phyloP scores from a whole-genome alignment of 2,113 vertebrate genomes.

The Salminus brasiliensis region DNA sequence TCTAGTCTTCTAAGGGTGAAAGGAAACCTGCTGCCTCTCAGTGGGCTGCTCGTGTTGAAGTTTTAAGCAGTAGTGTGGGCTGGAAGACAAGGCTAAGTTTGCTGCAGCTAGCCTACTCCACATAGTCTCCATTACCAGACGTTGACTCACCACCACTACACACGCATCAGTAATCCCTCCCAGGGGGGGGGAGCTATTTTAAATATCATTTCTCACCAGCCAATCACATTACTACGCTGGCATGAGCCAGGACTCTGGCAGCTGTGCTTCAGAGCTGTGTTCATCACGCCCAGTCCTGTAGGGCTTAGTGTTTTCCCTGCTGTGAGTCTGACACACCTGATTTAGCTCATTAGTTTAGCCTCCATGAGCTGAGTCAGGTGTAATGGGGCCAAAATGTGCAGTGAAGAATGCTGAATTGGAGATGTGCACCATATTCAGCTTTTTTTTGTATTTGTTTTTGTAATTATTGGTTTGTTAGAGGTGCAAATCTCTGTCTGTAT shows the following conservation, averaged over 20 bases:
- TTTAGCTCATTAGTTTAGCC: neutral
- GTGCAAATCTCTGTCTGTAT: too few species aligned
- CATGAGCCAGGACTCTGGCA: neutral
- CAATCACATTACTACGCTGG: neutral
- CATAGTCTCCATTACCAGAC: conserved; percentile 32
- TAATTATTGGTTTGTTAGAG: too few species aligned
- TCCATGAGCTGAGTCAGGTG: neutral
- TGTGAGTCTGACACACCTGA: neutral
- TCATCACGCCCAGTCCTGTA: neutral
- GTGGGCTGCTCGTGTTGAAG: neutral
- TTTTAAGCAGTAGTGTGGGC: neutral
- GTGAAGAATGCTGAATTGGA: too few species aligned
- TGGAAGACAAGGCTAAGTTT: neutral
- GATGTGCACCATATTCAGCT: too few species aligned
- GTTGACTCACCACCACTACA: conserved; percentile 34
- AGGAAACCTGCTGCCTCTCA: too few species aligned
- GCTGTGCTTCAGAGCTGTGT: neutral
- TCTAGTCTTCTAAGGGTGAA: too few species aligned
- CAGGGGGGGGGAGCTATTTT: neutral
- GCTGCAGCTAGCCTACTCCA: neutral
- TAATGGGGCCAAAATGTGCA: too few species aligned
- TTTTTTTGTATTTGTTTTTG: too few species aligned
- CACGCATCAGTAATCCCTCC: neutral
- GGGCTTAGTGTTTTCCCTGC: neutral
- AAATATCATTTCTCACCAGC: conserved; percentile 20